These are phyloP conservation scores for Hyperoplus lanceolatus DNA, from an alignment of 2,797 vertebrate species.

Conservation along the genomic window DNA sequence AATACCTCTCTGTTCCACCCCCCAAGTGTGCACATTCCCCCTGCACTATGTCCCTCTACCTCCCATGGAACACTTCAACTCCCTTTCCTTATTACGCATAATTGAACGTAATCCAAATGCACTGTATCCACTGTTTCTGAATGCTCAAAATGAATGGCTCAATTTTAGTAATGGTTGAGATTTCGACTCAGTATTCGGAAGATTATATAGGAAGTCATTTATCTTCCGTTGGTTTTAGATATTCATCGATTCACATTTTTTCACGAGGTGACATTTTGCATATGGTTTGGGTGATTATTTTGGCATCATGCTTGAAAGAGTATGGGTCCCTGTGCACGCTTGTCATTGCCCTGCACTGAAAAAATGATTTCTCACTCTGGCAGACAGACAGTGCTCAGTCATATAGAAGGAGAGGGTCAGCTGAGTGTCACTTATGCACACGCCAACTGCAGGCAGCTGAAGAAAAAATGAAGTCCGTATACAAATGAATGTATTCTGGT, in stretches of 20 bases:
- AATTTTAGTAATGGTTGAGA: background rate
- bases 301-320: background rate
- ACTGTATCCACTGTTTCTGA: no score
- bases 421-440: constrained; percentile 46
- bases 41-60: constrained; percentile 8
- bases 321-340: background rate
- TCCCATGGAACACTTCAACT: constrained; percentile 1
- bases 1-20: constrained; percentile 47
- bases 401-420: constrained; percentile 4
- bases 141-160: background rate
- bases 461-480: constrained; percentile 8
- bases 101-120: background rate
- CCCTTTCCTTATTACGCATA: background rate
- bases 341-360: background rate
- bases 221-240: background rate
- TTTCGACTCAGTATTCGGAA: background rate
- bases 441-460: background rate
- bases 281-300: background rate
- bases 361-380: background rate
- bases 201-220: background rate
- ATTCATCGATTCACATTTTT: background rate
- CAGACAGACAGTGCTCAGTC: background rate
- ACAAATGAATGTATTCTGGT: constrained; percentile 43
- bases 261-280: background rate
- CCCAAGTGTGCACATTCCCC: constrained; percentile 9